Conservation (phyloP, 2,888 invertebrate species). For the Agonopterix heracliana region DNA sequence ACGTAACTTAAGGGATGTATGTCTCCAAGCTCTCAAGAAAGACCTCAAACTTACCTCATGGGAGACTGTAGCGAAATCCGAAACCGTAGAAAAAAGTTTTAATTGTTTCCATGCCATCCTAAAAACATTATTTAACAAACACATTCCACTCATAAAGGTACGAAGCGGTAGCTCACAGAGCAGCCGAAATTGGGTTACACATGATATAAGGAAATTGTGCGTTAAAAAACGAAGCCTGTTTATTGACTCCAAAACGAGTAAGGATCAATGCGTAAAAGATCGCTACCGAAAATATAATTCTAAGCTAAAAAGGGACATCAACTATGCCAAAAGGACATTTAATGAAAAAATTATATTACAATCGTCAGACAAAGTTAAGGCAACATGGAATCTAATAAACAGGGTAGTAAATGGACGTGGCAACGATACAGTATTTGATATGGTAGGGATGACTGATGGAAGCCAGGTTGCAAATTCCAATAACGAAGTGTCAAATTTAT, state of each 20-base stretch:
- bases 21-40: background rate
- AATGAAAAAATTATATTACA: too few species aligned
- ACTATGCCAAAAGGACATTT: too few species aligned
- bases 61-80: background rate
- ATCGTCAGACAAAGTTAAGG: background rate
- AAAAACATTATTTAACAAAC: background rate
- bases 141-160: background rate
- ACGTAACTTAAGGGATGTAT: background rate
- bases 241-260: background rate
- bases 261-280: background rate
- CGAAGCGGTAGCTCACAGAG: background rate
- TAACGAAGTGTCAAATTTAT: background rate
- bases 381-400: background rate
- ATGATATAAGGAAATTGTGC: background rate
- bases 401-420: background rate
- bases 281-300: background rate
- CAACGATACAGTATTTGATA: background rate
- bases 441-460: background rate
- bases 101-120: background rate
- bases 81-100: background rate
- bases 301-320: background rate
- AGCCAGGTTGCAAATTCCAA: background rate
- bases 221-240: background rate
- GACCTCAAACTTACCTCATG: background rate
- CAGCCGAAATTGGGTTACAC: background rate